Evolutionary conservation across 2,797 vertebrate species (phyloP).

Genomic region (Chiroxiphia lanceolata): DNA sequence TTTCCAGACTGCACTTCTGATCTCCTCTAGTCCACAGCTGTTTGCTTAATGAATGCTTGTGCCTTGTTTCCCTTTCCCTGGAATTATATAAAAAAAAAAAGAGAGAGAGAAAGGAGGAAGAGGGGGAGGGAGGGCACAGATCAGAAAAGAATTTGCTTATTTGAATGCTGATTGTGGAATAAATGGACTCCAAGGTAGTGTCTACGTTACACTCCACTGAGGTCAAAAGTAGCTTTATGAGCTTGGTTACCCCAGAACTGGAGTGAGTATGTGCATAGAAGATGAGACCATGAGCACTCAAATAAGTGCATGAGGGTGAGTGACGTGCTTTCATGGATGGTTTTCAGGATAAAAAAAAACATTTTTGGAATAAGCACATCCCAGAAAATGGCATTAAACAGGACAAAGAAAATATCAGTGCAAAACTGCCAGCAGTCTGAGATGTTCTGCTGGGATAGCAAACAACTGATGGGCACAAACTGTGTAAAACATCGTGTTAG

Average conservation of each 20-base stretch:
- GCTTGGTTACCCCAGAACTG: constrained; percentile 20
- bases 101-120: background rate
- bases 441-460: constrained; percentile 81
- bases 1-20: constrained; percentile 56
- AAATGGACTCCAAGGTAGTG: background rate
- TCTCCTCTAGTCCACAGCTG: constrained; percentile 48
- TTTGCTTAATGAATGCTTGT: constrained; percentile 63
- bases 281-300: constrained; percentile 38
- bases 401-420: constrained; percentile 78
- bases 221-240: constrained; percentile 16
- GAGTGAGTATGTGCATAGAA: background rate
- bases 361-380: constrained; percentile 57
- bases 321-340: constrained; percentile 24
- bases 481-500: constrained; percentile 56
- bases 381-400: constrained; percentile 70
- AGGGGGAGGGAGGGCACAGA: constrained; percentile 9
- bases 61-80: constrained; percentile 61
- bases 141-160: constrained; percentile 46
- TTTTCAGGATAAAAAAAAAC: constrained; percentile 33
- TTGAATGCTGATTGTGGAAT: background rate
- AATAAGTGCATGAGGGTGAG: constrained; percentile 22
- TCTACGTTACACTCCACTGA: constrained; percentile 32
- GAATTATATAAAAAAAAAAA: background rate
- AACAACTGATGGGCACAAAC: constrained; percentile 63
- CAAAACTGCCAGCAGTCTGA: constrained; percentile 80